These are phyloP conservation scores for Microchirus variegatus DNA, from an alignment of 2,797 vertebrate genomes.

Conservation along the genomic window DNA sequence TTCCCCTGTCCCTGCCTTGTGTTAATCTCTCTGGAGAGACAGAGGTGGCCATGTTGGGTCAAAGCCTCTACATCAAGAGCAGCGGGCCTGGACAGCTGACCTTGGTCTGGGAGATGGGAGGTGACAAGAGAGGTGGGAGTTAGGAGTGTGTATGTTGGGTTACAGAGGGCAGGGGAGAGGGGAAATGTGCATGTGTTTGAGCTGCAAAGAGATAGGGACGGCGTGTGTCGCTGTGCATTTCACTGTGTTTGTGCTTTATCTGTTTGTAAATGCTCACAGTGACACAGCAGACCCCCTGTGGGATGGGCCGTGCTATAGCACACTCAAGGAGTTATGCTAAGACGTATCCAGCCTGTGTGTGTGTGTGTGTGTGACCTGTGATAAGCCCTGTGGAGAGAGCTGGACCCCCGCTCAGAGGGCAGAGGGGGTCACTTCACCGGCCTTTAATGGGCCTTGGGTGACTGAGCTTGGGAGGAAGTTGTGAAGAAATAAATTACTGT, in stretches of 20 bases:
- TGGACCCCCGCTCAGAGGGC: slow-evolving; percentile 56
- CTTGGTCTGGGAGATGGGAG: slow-evolving; percentile 80
- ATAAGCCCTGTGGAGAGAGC: slow-evolving; percentile 84
- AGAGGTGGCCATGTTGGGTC: slow-evolving; percentile 82
- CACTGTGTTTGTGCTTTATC: slow-evolving; percentile 60
- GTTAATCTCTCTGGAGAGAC: slow-evolving; percentile 82
- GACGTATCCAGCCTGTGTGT: slow-evolving; percentile 59
- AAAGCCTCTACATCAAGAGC: slow-evolving; percentile 78
- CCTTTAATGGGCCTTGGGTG: slow-evolving; percentile 52
- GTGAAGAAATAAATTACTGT: slow-evolving; percentile 19
- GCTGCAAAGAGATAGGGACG: slow-evolving; percentile 63
- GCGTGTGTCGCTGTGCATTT: slow-evolving; percentile 58
- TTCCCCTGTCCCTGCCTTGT: slow-evolving; percentile 75
- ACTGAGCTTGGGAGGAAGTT: slow-evolving; percentile 7
- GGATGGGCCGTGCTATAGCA: slow-evolving; percentile 61
- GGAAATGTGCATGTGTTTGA: slow-evolving; percentile 60
- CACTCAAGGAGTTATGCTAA: slow-evolving; percentile 73
- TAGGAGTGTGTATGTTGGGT: slow-evolving; percentile 73
- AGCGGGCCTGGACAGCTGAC: slow-evolving; percentile 77
- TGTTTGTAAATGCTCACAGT: slow-evolving; percentile 70
- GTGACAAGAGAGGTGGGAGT: slow-evolving; percentile 81
- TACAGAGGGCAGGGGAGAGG: slow-evolving; percentile 75
- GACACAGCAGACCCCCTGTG: slow-evolving; percentile 73
- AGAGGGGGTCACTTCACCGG: slow-evolving; percentile 82
- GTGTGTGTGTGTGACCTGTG: slow-evolving; percentile 72